Conservation (phyloP, 2,888 invertebrate species). For the Empis stercorea region DNA sequence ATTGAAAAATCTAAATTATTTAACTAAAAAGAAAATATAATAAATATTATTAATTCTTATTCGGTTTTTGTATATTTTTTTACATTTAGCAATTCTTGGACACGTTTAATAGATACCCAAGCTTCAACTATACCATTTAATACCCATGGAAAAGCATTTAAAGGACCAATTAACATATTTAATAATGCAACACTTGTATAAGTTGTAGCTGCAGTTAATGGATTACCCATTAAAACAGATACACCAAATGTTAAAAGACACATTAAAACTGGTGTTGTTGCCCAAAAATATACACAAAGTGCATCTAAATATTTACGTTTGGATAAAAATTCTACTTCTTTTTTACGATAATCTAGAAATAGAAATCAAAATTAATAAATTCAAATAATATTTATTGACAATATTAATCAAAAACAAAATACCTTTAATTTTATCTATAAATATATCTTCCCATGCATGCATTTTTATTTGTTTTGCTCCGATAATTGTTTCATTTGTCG, state of each 20-base stretch:
- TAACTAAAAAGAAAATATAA: constrained; percentile 16
- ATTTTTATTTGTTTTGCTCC: constrained; percentile 86
- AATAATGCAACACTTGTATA: constrained; percentile 91
- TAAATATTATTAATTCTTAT: no score
- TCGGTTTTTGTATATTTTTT: no score
- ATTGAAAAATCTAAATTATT: constrained; percentile 30
- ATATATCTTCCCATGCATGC: constrained; percentile 87
- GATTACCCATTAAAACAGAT: constrained; percentile 62
- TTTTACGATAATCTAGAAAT: constrained; percentile 45
- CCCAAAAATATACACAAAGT: constrained; percentile 97
- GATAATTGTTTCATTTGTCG: constrained; percentile 73
- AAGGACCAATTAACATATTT: constrained; percentile 88
- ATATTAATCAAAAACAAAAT: no score
- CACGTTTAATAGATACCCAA: constrained; percentile 82
- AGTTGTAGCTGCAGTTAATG: constrained; percentile 76
- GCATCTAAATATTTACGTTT: constrained; percentile 93
- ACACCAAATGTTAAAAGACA: constrained; percentile 71
- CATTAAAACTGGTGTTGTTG: constrained; percentile 87
- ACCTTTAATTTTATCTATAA: constrained; percentile 57
- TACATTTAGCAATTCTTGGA: constrained; percentile 70
- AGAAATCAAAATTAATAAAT: background rate
- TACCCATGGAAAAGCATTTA: constrained; percentile 98
- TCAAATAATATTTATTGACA: constrained; percentile 18
- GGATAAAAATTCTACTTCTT: constrained; percentile 65
- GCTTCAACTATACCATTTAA: constrained; percentile 92